Base-by-base conservation (phyloP, 1,140 invertebrate species). In the Druon quercuslanigerum region DNA sequence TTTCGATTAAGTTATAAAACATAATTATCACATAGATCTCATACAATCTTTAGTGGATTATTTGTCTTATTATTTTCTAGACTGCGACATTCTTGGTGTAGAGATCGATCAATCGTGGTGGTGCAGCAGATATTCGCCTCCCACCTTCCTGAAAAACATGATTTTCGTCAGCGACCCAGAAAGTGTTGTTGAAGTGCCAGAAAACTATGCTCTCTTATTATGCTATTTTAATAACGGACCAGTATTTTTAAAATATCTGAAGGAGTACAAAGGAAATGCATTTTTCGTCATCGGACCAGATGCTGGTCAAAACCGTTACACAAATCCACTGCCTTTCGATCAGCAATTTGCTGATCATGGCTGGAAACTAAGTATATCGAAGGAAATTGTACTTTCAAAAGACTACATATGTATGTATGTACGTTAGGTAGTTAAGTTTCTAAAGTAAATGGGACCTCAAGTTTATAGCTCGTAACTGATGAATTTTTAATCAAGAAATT, bases 181-280 rank as follows among this genome's bases (percentile, higher is more conserved):
- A 14, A 85, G 79, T 17, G 80, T 78, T 13, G 86, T 86, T 54
- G 50, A 72, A 52, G 71, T 90, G 50, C 80, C 88, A 9, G 70
- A 86, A 20, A 86, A 88, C n/a, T 92, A 92, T 73, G 94, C 94
- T 0, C 82, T 96, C 71, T 82, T 96, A 33, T 96, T 96, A 85
- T 96, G 95, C 83, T 96, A 96, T 83, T 96, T 96, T 83, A 96
- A 96, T 81, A 94, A 95, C 79, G 92, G 92, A 1, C 51, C 74
- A 8, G 94, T 94, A 17, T 96, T 96, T 87, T 76, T 89, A 8
- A 88, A 94, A 11, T 96, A 96, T 84, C 85, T 96, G n/a, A 85
- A 90, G 50, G 81, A 91, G 66, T 96, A 93, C 85, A 84, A 86
- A 5, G 95, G 95, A 2, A 90, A 89, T 25, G 90, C 94, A 57